Percentiles rank a stretch among this genome's conserved stretches.
Conservation (phyloP, 2,113 vertebrate species). For the Gallinago jamesoni region DNA sequence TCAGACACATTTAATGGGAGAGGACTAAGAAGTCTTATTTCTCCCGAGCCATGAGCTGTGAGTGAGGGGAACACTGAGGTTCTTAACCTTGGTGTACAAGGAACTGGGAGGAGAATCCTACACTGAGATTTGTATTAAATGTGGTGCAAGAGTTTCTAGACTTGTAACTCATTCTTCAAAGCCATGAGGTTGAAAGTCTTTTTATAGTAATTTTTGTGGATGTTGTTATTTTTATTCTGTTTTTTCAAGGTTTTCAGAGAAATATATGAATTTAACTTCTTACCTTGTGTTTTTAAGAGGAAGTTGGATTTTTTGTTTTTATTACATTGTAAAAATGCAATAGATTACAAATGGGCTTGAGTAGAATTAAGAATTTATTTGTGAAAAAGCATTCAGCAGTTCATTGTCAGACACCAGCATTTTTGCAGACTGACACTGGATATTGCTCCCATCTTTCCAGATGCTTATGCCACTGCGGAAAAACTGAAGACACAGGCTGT, state of each 20-base stretch:
- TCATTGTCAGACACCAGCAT: neutral
- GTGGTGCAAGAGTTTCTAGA: neutral
- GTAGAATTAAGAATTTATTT: neutral
- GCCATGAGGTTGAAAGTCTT: neutral
- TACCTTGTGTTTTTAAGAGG: neutral
- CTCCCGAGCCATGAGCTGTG: neutral
- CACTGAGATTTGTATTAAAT: neutral
- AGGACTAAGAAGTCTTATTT: neutral
- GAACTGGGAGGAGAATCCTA: neutral
- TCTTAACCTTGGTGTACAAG: neutral
- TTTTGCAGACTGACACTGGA: neutral
- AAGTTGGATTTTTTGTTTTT: accelerated
- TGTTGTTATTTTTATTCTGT: neutral
- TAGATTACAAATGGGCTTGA: neutral
- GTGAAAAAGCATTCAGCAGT: neutral
- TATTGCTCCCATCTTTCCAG: neutral
- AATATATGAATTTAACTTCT: neutral
- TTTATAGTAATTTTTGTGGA: neutral
- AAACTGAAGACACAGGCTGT: neutral
- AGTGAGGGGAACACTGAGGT: neutral
- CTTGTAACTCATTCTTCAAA: neutral
- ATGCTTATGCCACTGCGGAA: neutral
- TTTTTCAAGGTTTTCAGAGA: neutral
- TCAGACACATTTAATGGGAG: neutral
- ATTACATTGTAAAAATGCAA: neutral